phyloP scores from a whole-genome alignment of 53 echinoderm and acorn worm species.

The Echinometra lucunter region DNA sequence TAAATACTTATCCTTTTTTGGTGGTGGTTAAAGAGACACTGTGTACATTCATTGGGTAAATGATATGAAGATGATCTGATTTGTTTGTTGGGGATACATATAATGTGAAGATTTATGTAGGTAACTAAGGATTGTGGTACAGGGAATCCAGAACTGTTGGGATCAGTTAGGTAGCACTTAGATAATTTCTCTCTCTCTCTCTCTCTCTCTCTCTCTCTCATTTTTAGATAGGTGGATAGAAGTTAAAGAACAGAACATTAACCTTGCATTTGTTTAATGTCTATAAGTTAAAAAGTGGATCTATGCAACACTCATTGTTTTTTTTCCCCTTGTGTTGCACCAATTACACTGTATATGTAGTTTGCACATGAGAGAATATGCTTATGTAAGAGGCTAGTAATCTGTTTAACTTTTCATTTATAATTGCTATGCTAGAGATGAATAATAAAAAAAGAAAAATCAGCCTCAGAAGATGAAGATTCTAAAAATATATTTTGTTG shows the following conservation, averaged over 20 bases:
- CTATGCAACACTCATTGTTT: conserved; percentile 9
- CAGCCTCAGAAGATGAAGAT: background rate
- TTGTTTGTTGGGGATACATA: conserved; percentile 11
- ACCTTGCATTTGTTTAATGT: background rate
- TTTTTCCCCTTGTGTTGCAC: conserved; percentile 24
- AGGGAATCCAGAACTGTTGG: conserved; percentile 26
- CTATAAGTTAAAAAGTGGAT: background rate
- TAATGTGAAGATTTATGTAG: conserved; percentile 16
- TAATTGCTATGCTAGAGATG: background rate
- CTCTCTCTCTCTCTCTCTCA: conserved; percentile 30
- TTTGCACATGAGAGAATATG: background rate
- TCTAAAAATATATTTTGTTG: background rate
- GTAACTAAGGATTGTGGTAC: conserved; percentile 22
- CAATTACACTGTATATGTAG: conserved; percentile 29
- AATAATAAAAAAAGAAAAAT: conserved; percentile 20
- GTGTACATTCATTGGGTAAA: no score
- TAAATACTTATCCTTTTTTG: no score
- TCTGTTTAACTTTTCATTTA: conserved; percentile 24
- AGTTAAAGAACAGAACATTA: conserved; percentile 29
- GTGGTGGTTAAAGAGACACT: no score
- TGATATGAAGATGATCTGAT: background rate
- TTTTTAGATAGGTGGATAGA: conserved; percentile 7
- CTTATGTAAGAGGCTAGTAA: background rate
- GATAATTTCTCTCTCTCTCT: background rate
- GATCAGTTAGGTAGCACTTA: conserved; percentile 23